These are phyloP conservation scores for Kryptolebias marmoratus DNA, from an alignment of 2,113 vertebrate species.

Conservation along the genomic window DNA sequence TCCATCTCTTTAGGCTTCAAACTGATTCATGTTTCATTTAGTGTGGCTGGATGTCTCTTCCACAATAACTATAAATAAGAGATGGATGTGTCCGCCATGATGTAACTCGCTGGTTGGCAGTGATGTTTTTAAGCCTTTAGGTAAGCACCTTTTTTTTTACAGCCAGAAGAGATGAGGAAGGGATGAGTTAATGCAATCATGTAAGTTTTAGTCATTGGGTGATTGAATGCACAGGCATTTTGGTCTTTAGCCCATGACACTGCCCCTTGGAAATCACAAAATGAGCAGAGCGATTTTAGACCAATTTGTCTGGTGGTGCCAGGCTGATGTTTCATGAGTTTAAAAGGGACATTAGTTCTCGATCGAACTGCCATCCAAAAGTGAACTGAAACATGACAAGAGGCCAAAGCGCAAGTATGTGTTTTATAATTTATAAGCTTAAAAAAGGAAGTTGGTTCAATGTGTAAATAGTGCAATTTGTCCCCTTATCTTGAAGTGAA, in stretches of 20 bases:
- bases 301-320: background rate
- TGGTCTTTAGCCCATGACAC: background rate
- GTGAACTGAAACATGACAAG: too few species aligned
- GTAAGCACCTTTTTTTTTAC: background rate
- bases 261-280: background rate
- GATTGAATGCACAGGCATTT: background rate
- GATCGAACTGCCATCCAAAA: background rate
- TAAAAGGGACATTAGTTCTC: background rate
- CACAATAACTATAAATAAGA: background rate
- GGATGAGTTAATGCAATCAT: background rate
- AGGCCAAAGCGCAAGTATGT: background rate
- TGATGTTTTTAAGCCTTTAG: background rate
- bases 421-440: background rate
- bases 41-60: background rate
- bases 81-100: background rate
- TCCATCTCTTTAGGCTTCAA: background rate
- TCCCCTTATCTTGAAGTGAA: background rate
- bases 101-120: background rate
- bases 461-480: background rate
- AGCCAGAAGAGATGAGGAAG: background rate
- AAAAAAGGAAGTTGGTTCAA: background rate
- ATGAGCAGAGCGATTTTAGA: background rate
- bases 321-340: background rate
- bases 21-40: slow-evolving; percentile 10
- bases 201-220: background rate